Percentiles rank a stretch among this genome's conserved stretches.
phyloP scores from a whole-genome alignment of 2,888 invertebrate species.

The Melanophora roralis region DNA sequence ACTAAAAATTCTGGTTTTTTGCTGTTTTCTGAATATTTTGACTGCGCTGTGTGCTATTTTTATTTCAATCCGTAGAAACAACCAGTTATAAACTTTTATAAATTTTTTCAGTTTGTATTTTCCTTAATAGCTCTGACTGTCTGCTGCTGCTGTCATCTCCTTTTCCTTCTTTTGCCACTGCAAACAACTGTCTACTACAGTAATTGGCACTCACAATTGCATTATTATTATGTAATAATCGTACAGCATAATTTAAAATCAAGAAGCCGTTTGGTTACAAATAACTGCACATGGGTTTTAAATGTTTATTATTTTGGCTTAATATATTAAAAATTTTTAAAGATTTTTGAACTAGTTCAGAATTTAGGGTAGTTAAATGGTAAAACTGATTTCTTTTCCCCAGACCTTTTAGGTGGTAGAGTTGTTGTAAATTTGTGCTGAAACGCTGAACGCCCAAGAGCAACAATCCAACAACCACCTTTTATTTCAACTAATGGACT shows the following conservation, averaged over 20 bases:
- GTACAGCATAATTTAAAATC: conserved; percentile 24
- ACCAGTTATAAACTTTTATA: not conserved
- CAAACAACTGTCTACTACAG: conserved; percentile 26
- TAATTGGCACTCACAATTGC: conserved; percentile 55
- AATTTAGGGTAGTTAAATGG: no score
- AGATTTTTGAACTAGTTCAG: no score
- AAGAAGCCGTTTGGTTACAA: conserved; percentile 33
- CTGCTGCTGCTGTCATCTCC: conserved; percentile 17
- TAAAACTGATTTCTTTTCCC: no score
- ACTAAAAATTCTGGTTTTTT: not conserved
- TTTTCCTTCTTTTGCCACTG: not conserved
- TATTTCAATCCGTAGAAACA: not conserved
- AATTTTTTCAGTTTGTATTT: not conserved
- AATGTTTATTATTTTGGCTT: conserved; percentile 6
- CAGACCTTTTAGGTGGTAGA: no score
- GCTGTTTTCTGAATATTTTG: not conserved
- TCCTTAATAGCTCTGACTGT: conserved; percentile 17
- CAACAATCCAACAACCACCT: no score
- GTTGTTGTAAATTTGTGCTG: no score
- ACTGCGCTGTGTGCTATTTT: conserved; percentile 9
- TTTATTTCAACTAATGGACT: no score
- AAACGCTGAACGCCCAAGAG: no score
- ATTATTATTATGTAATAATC: conserved; percentile 48
- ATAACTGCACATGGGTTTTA: not conserved
- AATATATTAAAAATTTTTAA: no score